Base-by-base conservation (phyloP, 2,888 invertebrate species). In the Ametastegia equiseti region DNA sequence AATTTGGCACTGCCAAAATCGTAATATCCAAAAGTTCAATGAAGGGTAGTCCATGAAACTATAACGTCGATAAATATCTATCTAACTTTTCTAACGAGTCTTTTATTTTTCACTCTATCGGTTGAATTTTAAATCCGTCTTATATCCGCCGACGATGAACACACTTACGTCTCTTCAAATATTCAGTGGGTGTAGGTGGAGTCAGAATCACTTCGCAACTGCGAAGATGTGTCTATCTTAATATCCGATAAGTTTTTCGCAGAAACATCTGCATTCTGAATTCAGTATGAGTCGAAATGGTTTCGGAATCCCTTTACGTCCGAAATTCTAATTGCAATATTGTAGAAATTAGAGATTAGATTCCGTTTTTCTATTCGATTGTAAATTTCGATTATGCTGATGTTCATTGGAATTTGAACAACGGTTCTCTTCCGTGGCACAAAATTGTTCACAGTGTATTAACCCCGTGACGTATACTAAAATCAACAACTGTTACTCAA, bases 401-500 rank as follows among this genome's bases (percentile, higher is more conserved):
- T 30, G 33, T 63, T 27, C 5, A 1, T 6, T 6, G n/a, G 36
- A 39, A 67, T 11, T 11, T 11, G 15, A 60, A 30, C 5, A 15
- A 5, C 30, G 30, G 60, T 9, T 7, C 13, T 27, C 30, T 30
- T 30, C 30, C 15, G 13, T 30, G n/a, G n/a, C 5, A 15, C 23
- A 11, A 15, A 30, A 60, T 9, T 30, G 5, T 60, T 15, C 30
- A 60, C 30, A 23, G 23, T 19, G 23, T 15, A 63, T 33, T 33
- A 67, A 67, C 23, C 36, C 39, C 23, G 19, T 1, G 7, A 19
- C n/a, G 39, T 27, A n/a, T 39, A 39, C 27, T 15, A 67, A 9
- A 39, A 67, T 67, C 36, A 39, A 67, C 63, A n/a, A 63, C 30
- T 63, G 63, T 63, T 30, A 33, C 63, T 63, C 63, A 33, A n/a